Evolutionary conservation across 2,113 vertebrate species (phyloP).

Genomic region (Rhegmatorhina hoffmannsi): DNA sequence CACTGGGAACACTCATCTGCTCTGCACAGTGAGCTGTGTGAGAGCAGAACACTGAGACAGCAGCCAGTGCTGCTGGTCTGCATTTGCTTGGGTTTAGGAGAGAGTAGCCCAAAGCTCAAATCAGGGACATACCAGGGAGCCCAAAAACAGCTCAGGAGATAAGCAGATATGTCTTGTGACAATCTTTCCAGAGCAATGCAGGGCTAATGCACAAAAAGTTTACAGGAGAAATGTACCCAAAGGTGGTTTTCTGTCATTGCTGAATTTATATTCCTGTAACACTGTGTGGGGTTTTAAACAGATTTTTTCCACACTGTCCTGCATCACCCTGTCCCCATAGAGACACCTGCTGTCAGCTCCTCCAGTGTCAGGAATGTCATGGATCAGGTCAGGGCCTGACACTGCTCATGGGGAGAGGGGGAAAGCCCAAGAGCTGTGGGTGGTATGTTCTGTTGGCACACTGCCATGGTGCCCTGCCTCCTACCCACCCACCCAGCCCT

Average conservation of each 20-base stretch:
- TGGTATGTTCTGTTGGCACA: not conserved
- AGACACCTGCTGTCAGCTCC: not conserved
- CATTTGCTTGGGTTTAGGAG: not conserved
- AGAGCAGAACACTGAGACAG: not conserved
- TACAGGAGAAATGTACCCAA: not conserved
- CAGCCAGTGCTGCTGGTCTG: not conserved
- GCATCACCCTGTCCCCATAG: too few relatives aligned
- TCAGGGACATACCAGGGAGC: not conserved
- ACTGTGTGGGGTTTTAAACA: not conserved
- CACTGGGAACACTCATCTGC: accelerated
- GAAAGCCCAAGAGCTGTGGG: not conserved
- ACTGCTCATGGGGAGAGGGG: not conserved
- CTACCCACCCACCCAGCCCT: not conserved
- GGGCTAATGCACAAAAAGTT: not conserved
- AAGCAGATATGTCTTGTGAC: not conserved
- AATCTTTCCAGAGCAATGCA: accelerated
- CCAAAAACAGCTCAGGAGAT: not conserved
- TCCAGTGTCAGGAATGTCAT: too few relatives aligned
- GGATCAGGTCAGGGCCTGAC: not conserved
- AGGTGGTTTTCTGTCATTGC: not conserved
- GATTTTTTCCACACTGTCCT: not conserved
- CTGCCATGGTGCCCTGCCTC: not conserved
- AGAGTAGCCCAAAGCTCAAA: not conserved
- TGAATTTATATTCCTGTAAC: not conserved
- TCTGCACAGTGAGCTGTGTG: too few relatives aligned